Evolutionary conservation across 2,888 invertebrate genomes (phyloP).

Genomic region (Rhingia campestris): DNA sequence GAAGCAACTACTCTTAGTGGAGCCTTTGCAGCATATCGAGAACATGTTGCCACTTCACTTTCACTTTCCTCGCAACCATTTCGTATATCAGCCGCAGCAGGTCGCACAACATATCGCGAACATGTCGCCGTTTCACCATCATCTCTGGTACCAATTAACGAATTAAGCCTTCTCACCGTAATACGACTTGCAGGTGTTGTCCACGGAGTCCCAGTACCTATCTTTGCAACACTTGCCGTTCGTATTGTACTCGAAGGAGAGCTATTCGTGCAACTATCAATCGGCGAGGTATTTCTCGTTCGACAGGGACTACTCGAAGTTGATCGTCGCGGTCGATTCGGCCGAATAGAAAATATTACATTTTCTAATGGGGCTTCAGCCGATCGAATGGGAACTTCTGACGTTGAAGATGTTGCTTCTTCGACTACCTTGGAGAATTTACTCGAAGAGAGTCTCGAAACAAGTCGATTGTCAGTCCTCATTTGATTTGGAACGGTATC

Average conservation of each 20-base stretch:
- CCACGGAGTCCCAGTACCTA: not conserved
- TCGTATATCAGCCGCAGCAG: not conserved
- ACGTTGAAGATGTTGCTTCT: conserved; percentile 63
- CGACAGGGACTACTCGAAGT: conserved; percentile 50
- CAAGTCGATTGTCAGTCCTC: not conserved
- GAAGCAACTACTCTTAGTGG: not conserved
- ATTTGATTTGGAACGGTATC: conserved; percentile 11
- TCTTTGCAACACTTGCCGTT: not conserved
- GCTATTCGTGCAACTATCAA: conserved; percentile 30
- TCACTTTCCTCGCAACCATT: not conserved
- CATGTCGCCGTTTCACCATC: conserved; percentile 21
- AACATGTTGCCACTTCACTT: conserved; percentile 25
- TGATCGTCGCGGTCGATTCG: conserved; percentile 19
- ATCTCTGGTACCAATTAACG: not conserved
- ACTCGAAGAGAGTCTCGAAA: conserved; percentile 6
- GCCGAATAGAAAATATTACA: conserved; percentile 36
- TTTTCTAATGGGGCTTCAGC: conserved; percentile 23
- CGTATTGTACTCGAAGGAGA: conserved; percentile 47
- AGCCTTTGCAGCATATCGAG: conserved; percentile 2
- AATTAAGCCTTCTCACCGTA: not conserved
- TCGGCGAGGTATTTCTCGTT: conserved; percentile 28
- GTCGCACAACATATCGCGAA: conserved; percentile 5
- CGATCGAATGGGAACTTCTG: conserved; percentile 22
- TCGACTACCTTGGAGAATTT: conserved; percentile 57
- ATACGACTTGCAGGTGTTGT: conserved; percentile 1